Evolutionary conservation across 1,140 invertebrate species (phyloP).

Genomic region (Venustaconcha ellipsiformis): DNA sequence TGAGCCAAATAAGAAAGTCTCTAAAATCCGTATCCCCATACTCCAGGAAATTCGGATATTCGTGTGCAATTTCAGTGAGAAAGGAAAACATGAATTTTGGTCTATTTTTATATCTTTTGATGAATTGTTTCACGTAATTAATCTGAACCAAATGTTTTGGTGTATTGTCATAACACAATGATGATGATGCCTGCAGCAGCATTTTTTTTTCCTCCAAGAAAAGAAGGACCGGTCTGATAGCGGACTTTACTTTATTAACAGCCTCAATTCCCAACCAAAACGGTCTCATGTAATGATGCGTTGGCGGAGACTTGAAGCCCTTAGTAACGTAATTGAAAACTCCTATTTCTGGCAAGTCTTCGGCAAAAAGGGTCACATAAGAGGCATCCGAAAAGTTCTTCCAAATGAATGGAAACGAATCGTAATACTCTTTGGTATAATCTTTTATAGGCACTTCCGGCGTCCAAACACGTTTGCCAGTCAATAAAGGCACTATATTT

Average conservation of each 20-base stretch:
- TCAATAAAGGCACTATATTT: conserved; percentile 30
- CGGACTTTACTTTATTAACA: conserved; percentile 32
- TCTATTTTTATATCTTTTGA: conserved; percentile 32
- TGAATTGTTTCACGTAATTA: conserved; percentile 40
- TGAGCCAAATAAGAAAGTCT: conserved; percentile 62
- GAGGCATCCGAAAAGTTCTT: conserved; percentile 68
- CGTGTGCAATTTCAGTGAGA: conserved; percentile 35
- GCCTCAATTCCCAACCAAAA: conserved; percentile 62
- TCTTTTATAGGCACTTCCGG: conserved; percentile 63
- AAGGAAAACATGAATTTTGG: conserved; percentile 38
- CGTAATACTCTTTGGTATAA: conserved; percentile 55
- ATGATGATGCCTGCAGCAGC: conserved; percentile 24
- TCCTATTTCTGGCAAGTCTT: conserved; percentile 70
- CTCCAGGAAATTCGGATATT: conserved; percentile 37
- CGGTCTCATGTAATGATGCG: conserved; percentile 70
- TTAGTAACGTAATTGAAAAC: conserved; percentile 69
- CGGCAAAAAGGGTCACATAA: conserved; percentile 70
- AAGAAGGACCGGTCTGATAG: conserved; percentile 19
- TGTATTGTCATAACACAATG: conserved; percentile 38
- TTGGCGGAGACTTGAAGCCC: conserved; percentile 69
- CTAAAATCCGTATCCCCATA: conserved; percentile 38
- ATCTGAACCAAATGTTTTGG: conserved; percentile 36
- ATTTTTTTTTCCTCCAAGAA: conserved; percentile 37
- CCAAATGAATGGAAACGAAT: conserved; percentile 71
- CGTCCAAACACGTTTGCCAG: conserved; percentile 37